phyloP scores from a whole-genome alignment of 2,797 vertebrate species.

The Notamacropus eugenii region DNA sequence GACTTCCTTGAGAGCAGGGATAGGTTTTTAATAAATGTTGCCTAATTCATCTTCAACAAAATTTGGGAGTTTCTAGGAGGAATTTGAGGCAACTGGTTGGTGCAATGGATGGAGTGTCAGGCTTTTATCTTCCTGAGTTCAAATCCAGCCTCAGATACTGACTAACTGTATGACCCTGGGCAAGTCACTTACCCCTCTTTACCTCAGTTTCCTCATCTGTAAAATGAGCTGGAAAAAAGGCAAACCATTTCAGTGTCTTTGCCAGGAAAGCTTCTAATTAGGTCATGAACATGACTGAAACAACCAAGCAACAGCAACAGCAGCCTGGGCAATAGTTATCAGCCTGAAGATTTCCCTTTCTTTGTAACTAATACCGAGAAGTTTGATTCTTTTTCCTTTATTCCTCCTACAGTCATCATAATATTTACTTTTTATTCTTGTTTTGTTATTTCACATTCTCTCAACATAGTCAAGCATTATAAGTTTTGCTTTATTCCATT shows the following conservation, averaged over 20 bases:
- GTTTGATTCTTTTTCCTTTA: slow-evolving; percentile 28
- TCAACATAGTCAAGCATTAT: background rate
- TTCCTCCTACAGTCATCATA: background rate
- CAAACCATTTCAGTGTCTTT: background rate
- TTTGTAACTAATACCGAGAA: slow-evolving; percentile 25
- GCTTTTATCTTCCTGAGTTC: background rate
- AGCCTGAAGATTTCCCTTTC: background rate
- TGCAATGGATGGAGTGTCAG: background rate
- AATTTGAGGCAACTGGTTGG: background rate
- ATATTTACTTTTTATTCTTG: background rate
- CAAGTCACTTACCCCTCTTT: background rate
- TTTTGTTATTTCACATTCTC: background rate
- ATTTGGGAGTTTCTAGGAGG: background rate
- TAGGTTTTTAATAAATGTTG: background rate
- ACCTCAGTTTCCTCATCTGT: background rate
- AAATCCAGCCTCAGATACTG: background rate
- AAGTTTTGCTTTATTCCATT: background rate
- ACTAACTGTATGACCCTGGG: background rate
- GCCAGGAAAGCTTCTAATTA: background rate
- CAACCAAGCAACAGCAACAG: background rate
- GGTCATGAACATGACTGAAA: background rate
- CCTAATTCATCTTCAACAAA: background rate
- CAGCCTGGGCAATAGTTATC: background rate
- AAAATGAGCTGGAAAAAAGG: background rate
- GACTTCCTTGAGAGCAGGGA: background rate